phyloP scores from a whole-genome alignment of 2,113 vertebrate genomes.

The Elachura formosa region DNA sequence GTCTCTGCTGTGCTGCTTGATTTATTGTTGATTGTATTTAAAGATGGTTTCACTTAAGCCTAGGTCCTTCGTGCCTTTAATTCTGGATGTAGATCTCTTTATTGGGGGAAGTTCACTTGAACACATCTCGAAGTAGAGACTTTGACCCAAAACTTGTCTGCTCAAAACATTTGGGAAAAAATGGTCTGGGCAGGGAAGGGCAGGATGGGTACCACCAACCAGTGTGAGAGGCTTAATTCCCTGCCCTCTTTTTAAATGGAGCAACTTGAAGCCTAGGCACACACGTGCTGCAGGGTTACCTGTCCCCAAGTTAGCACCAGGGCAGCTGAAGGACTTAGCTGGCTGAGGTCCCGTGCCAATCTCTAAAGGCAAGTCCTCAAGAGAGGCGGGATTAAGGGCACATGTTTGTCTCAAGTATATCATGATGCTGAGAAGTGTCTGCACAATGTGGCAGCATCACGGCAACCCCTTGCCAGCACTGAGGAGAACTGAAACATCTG shows the following conservation, averaged over 20 bases:
- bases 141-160: neutral
- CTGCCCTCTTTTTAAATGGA: neutral
- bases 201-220: neutral
- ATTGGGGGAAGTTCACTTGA: neutral
- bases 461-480: neutral
- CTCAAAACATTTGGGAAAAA: neutral
- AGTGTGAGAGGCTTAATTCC: neutral
- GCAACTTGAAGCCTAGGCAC: neutral
- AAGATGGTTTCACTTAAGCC: neutral
- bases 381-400: neutral
- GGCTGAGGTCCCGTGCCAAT: neutral
- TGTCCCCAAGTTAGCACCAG: neutral
- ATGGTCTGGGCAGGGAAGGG: neutral
- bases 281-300: neutral
- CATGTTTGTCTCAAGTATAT: neutral
- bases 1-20: neutral
- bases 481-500: neutral
- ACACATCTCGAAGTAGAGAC: neutral
- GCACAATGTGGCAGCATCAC: neutral
- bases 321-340: neutral
- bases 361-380: neutral
- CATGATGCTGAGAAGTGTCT: neutral
- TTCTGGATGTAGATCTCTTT: neutral
- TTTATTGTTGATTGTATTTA: neutral
- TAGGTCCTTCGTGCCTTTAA: neutral